A percentile compares a stretch with the other conserved stretches of the same genome.
These are phyloP conservation scores for Erpobdella octoculata DNA, from an alignment of 2,888 invertebrate species.

Conservation along the genomic window DNA sequence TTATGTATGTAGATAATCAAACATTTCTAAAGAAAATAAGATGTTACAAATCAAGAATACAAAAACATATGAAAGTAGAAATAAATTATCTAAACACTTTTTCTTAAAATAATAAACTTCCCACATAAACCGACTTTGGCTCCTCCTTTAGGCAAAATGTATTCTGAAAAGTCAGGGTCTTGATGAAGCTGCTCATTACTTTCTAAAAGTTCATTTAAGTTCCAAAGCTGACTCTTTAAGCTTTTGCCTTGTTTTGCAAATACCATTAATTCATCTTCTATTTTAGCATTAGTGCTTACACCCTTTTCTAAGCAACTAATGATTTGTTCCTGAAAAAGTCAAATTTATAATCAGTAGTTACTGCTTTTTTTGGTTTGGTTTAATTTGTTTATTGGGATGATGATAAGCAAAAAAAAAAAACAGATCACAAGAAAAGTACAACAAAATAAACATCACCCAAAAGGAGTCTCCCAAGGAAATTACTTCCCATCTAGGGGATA, in stretches of 20 bases:
- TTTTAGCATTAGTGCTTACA: neutral
- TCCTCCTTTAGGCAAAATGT: neutral
- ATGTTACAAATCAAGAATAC: neutral
- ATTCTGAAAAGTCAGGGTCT: neutral
- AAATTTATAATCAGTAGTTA: no score
- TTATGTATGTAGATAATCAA: no score
- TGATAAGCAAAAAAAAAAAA: no score
- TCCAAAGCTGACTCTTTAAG: constrained; percentile 12
- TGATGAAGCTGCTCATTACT: constrained; percentile 8
- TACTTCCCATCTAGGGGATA: no score
- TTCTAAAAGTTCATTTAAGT: neutral
- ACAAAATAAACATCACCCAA: no score
- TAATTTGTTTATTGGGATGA: no score
- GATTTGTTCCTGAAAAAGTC: no score
- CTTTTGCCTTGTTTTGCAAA: constrained; percentile 19
- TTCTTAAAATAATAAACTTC: neutral
- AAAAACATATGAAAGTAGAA: neutral
- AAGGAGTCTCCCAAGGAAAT: no score
- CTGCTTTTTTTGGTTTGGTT: no score
- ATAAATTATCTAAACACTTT: neutral
- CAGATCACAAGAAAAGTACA: no score
- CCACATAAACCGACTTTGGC: neutral
- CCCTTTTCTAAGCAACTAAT: neutral
- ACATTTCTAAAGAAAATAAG: neutral
- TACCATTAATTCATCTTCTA: constrained; percentile 9